Conservation (phyloP, 2,113 vertebrate species). For the Atrichornis clamosus region DNA sequence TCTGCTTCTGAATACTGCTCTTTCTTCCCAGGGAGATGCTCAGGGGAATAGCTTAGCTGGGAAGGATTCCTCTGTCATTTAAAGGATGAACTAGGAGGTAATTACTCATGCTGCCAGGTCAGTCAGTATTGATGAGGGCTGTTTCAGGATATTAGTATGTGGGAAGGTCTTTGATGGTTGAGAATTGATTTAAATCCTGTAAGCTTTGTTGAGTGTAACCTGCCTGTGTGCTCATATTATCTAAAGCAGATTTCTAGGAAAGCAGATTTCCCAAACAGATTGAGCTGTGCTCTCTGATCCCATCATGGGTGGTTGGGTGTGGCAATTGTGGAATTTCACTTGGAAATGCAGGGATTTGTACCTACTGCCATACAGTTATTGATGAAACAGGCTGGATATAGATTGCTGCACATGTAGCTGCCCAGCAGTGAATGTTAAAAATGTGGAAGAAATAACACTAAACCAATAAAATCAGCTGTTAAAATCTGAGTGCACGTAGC, state of each 20-base stretch:
- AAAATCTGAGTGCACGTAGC: background rate
- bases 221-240: background rate
- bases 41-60: conserved; percentile 21
- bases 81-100: conserved; percentile 47
- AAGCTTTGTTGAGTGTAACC: background rate
- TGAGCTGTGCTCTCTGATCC: background rate
- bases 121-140: background rate
- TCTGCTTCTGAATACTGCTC: background rate
- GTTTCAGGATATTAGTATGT: background rate
- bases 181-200: conserved; percentile 3
- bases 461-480: background rate
- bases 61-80: conserved; percentile 6
- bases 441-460: background rate
- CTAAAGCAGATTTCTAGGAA: background rate
- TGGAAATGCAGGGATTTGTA: background rate
- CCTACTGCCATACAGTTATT: background rate
- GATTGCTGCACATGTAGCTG: background rate
- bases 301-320: background rate
- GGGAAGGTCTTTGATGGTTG: background rate
- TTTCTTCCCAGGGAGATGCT: background rate
- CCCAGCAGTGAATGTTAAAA: background rate
- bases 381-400: background rate
- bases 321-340: background rate
- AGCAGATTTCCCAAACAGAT: background rate
- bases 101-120: conserved; percentile 27